Evolutionary conservation across 2,797 vertebrate genomes (phyloP).

Genomic region (Lagocephalus sceleratus): DNA sequence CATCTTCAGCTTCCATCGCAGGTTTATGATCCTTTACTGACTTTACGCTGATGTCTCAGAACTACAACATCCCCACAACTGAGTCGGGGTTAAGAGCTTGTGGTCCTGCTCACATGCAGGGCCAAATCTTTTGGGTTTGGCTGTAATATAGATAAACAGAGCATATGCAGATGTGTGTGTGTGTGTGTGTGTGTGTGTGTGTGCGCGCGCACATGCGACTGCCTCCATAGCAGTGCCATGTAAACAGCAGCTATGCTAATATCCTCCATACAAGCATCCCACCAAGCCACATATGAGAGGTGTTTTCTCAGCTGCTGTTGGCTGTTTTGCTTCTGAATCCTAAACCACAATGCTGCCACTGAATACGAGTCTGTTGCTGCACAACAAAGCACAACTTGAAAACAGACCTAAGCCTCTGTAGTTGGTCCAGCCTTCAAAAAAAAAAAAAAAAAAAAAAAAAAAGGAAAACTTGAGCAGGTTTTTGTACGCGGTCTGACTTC

Average conservation of each 20-base stretch:
- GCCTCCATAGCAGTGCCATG: constrained; percentile 50
- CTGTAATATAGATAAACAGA: constrained; percentile 69
- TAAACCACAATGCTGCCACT: constrained; percentile 40
- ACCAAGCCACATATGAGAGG: constrained; percentile 66
- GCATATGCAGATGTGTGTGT: constrained; percentile 59
- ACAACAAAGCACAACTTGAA: constrained; percentile 45
- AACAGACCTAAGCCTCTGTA: constrained; percentile 4
- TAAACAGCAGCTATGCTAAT: constrained; percentile 71
- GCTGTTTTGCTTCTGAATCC: constrained; percentile 52
- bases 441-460: constrained; percentile 4
- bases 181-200: constrained; percentile 27
- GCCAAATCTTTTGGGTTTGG: constrained; percentile 74
- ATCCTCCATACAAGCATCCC: constrained; percentile 66
- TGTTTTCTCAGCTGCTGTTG: constrained; percentile 80
- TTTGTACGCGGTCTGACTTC: neutral
- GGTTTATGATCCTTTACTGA: neutral
- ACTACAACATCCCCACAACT: constrained; percentile 29
- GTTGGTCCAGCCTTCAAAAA: constrained; percentile 6
- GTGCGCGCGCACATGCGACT: constrained; percentile 20
- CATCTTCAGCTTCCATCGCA: too few species aligned
- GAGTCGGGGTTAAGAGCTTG: constrained; percentile 67
- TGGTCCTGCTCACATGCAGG: constrained; percentile 50
- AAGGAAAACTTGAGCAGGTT: neutral
- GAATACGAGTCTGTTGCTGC: constrained; percentile 38
- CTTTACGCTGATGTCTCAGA: constrained; percentile 23